Percentiles rank a stretch among this genome's conserved stretches.
phyloP scores from a whole-genome alignment of 2,797 vertebrate genomes.

The Poecilia velifera region DNA sequence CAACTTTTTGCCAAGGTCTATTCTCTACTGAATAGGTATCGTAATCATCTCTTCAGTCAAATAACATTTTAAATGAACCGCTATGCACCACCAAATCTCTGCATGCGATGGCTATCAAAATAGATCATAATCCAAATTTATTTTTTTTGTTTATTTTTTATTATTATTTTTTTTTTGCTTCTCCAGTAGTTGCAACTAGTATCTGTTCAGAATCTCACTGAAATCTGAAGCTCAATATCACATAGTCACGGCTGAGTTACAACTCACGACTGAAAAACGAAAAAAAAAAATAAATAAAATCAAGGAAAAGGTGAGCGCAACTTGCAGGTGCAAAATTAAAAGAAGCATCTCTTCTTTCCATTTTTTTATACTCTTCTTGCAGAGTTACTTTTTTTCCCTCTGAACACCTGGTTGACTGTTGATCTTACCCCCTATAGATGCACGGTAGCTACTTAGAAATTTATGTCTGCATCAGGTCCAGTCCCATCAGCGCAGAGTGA shows the following conservation, averaged over 20 bases:
- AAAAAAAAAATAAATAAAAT: neutral
- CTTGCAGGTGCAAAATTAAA: neutral
- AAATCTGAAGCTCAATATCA: neutral
- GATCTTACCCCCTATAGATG: neutral
- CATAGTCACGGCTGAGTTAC: neutral
- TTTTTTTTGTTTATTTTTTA: neutral
- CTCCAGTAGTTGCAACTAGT: neutral
- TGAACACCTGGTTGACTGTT: neutral
- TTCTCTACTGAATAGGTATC: neutral
- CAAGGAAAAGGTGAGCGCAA: neutral
- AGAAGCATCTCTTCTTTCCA: neutral
- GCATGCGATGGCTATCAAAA: neutral
- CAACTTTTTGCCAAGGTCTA: neutral
- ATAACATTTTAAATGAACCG: neutral
- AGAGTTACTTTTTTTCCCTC: neutral
- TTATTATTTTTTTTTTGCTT: neutral
- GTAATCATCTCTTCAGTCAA: neutral
- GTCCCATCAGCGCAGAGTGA: constrained; percentile 42
- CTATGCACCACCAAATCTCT: neutral
- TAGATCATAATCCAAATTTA: neutral
- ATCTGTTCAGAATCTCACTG: neutral
- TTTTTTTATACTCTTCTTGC: neutral
- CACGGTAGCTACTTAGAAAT: constrained; percentile 19
- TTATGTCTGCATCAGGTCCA: constrained; percentile 16
- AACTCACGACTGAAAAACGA: neutral